Evolutionary conservation across 2,113 vertebrate genomes (phyloP).

Genomic region (Danionella cerebrum): DNA sequence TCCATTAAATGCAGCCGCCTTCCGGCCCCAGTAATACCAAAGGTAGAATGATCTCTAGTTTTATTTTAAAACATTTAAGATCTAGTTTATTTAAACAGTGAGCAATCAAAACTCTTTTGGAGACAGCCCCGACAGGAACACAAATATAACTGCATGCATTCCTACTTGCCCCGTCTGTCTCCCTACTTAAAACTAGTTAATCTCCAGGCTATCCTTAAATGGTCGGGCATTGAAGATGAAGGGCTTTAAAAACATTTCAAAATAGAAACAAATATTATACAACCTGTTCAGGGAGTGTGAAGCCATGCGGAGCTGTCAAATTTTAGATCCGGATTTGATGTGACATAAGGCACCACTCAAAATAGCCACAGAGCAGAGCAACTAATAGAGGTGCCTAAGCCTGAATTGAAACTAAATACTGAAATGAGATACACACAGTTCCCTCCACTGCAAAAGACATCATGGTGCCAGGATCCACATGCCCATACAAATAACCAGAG

Average conservation of each 20-base stretch:
- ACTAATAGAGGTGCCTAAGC: not conserved
- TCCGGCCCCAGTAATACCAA: no score
- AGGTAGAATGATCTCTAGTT: no score
- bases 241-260: slow-evolving; percentile 11
- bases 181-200: not conserved
- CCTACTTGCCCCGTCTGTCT: not conserved
- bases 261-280: slow-evolving; percentile 29
- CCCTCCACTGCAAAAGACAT: not conserved
- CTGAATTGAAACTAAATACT: slow-evolving; percentile 23
- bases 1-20: no score
- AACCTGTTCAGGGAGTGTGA: not conserved
- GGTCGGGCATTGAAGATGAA: not conserved
- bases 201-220: not conserved
- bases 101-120: no score
- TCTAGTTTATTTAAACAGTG: no score
- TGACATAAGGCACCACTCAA: slow-evolving; percentile 6
- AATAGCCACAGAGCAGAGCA: slow-evolving; percentile 9
- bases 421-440: slow-evolving; percentile 9
- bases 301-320: not conserved
- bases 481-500: no score
- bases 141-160: not conserved
- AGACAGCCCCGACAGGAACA: no score
- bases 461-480: not conserved
- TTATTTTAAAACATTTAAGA: no score
- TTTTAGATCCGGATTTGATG: slow-evolving; percentile 3